Base-by-base conservation (phyloP, 2,888 invertebrate species). In the Lamellibrachia satsuma region DNA sequence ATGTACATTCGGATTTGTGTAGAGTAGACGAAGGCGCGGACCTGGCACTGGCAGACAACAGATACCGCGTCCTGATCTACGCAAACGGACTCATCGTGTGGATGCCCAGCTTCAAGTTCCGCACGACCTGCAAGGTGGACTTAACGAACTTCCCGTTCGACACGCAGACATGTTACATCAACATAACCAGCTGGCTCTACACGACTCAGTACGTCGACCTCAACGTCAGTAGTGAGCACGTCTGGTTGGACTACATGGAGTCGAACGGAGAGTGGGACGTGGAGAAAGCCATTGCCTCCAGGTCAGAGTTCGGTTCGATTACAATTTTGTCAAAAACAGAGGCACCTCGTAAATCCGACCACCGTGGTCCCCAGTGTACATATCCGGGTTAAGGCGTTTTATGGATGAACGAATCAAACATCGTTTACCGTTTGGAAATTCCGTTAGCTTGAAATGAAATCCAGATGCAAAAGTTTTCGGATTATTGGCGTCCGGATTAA, bases 141-240 rank as follows among this genome's bases (percentile, higher is more conserved):
- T 57, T 91, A 11, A 57, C 55, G 15, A 51, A 52, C 22, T 91
- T 91, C 52, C 91, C 91, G 91, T 91, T 52, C 91, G 91, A 91
- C 55, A 8, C 6, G 27, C 91, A 91, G 91, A 55, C 55, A 11
- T 91, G 91, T 52, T 91, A 6, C 91, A 55, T 91, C 91, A 91
- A 91, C 91, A 9, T 91, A 0, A 91, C 91, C 22, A 91, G 91
- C 55, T 91, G 75, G 75, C 15, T 75, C 15, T 75, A 75, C 22
- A 15, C 75, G 75, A 75, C n/a, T 1, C 75, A 75, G 22, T 75
- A 75, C n/a, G 75, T 75, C 75, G 22, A 75, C 0, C 6, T 75
- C 3, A 15, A 75, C 75, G 75, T 75, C n/a, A 6, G 75, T 75
- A 22, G 22, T 75, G 22, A 75, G 22, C 3, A 75, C 1, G 75